phyloP scores from a whole-genome alignment of 2,797 vertebrate genomes.

The Pangasius larnaudii region DNA sequence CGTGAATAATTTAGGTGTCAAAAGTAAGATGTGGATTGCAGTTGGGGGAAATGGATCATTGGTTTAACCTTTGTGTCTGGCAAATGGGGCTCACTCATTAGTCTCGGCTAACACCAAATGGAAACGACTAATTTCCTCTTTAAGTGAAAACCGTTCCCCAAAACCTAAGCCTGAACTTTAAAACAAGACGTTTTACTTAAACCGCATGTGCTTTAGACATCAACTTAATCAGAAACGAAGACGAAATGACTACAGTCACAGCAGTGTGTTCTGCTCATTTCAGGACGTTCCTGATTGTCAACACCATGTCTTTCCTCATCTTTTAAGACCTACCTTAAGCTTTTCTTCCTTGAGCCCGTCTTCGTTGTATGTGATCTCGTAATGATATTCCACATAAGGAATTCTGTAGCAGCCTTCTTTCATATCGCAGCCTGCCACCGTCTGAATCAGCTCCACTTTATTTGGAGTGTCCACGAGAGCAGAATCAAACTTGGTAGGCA shows the following conservation, averaged over 20 bases:
- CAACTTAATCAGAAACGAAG: not conserved
- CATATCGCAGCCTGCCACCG: constrained; percentile 69
- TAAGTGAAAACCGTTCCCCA: constrained; percentile 6
- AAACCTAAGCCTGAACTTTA: not conserved
- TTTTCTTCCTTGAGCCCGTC: constrained; percentile 71
- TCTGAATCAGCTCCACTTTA: constrained; percentile 74
- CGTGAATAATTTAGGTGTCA: not conserved
- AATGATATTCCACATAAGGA: constrained; percentile 76
- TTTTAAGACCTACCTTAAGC: constrained; percentile 70
- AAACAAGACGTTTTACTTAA: not conserved
- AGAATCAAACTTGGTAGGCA: constrained; percentile 77
- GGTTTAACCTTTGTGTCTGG: constrained; percentile 55
- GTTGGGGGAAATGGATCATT: constrained; percentile 61
- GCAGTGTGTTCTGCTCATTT: not conserved
- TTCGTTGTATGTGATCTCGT: constrained; percentile 67
- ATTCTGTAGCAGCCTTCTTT: constrained; percentile 75
- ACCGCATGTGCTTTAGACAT: not conserved
- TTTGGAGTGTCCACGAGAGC: constrained; percentile 75
- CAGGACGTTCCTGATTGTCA: not conserved
- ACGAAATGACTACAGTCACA: not conserved
- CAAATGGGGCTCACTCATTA: constrained; percentile 71
- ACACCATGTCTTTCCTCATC: not conserved
- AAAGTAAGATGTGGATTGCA: constrained; percentile 52
- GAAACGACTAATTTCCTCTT: constrained; percentile 64
- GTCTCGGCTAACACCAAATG: constrained; percentile 64